Evolutionary conservation across 2,113 vertebrate genomes (phyloP), one percentile per base, ranked within the genome.

Genomic region (Bombycilla garrulus): DNA sequence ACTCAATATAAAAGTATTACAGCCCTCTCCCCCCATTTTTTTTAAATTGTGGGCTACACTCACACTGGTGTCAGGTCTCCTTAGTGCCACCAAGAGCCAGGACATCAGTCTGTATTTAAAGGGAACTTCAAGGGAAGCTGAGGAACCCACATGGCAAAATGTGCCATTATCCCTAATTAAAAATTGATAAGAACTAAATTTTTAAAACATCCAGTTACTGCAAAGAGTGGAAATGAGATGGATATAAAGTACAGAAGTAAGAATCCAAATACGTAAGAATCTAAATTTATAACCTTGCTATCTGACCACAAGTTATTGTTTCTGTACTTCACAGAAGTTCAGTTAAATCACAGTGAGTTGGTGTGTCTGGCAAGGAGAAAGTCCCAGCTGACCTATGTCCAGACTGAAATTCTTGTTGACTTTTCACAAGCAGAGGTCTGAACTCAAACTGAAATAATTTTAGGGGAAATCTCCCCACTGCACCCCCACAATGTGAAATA

Each of bases 11-110:
- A 80, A 88, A 42, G 8, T 18, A 67, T 50, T 38, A 12, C 38
- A 10, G 38, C 9, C 5, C 8, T 4, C 4, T 6, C 4, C 2
- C 3, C 2, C 7, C 17, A 25, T 44, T 7, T 53, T 66, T 24
- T 11, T 31, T 31, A 0, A 81, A 36, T 38, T 61, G 38, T 48
- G 17, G 24, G 60, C 60, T 81, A 12, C 16, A 29, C 15, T 77
- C 15, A 44, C 26, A 2, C 2, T 82, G 83, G 38, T 81, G 36
- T n/a, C 35, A 24, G 36, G 8, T 45, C 57, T 82, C 61, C 53
- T 67, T 20, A 50, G 44, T 8, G 42, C 28, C 35, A 40, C 57
- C 2, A 3, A 58, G 64, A 56, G 35, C 65, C 35, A 44, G 45
- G 65, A 69, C 51, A 40, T 76, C 36, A 14, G 29, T 73, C 72